Evolutionary conservation across 2,888 invertebrate species (phyloP).

Genomic region (Drosophila neutralis): DNA sequence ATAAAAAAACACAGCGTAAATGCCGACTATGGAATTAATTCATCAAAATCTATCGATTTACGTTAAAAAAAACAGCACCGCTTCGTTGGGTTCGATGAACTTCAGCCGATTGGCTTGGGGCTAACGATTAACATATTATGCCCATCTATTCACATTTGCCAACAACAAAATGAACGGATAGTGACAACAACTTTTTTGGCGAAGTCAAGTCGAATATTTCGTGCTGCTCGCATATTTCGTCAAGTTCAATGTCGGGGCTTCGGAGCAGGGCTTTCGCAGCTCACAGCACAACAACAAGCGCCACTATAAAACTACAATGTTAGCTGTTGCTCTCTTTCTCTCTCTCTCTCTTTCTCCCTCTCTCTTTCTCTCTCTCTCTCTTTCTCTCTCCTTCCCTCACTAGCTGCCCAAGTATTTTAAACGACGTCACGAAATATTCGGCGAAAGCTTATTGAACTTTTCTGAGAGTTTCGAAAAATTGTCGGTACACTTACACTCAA

Average conservation of each 20-base stretch:
- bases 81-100: slow-evolving; percentile 28
- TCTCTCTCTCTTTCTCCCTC: background rate
- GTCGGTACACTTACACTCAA: slow-evolving; percentile 9
- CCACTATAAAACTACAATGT: background rate
- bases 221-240: slow-evolving; percentile 31
- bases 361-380: background rate
- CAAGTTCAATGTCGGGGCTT: slow-evolving; percentile 59
- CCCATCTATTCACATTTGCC: slow-evolving; percentile 21
- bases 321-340: background rate
- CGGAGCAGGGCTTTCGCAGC: background rate
- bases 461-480: slow-evolving; percentile 10
- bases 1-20: background rate
- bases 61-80: background rate
- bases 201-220: slow-evolving; percentile 21
- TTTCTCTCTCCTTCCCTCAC: background rate
- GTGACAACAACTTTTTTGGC: slow-evolving; percentile 1
- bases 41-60: background rate
- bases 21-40: background rate
- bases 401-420: background rate
- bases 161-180: slow-evolving; percentile 1
- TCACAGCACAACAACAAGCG: slow-evolving; percentile 3
- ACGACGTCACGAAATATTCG: slow-evolving; percentile 16
- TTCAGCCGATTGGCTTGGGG: background rate
- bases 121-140: slow-evolving; percentile 38
- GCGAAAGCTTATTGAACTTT: slow-evolving; percentile 15